Conservation (phyloP, 2,113 vertebrate genomes). For the Fregetta grallaria region DNA sequence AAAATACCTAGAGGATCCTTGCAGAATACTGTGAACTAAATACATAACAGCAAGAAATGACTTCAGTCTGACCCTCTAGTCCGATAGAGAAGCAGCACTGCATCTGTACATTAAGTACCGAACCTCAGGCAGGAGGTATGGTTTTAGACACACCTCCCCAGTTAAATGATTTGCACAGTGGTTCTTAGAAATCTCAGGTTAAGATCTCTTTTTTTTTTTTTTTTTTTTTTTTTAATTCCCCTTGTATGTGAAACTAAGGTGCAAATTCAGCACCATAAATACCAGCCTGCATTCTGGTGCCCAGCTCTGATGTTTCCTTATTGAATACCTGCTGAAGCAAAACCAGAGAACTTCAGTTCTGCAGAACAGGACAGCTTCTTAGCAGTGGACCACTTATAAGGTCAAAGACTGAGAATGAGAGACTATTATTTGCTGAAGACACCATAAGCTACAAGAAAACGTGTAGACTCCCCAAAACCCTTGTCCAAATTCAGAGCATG, state of each 20-base stretch:
- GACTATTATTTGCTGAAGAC: not conserved
- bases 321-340: not conserved
- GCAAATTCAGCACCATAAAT: not conserved
- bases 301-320: not conserved
- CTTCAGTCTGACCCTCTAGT: not conserved
- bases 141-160: not conserved
- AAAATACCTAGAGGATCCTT: not conserved
- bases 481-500: not conserved
- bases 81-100: not conserved
- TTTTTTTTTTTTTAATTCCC: not conserved
- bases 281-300: not conserved
- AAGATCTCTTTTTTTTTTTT: not conserved
- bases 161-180: not conserved
- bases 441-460: not conserved
- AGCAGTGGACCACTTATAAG: not conserved
- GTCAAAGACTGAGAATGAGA: not conserved
- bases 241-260: not conserved
- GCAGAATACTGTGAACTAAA: not conserved
- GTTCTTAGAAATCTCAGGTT: not conserved
- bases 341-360: not conserved
- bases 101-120: not conserved
- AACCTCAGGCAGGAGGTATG: not conserved
- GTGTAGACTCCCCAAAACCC: not conserved
- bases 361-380: not conserved
- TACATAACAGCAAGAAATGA: rapidly evolving